These are phyloP conservation scores for Spatula clypeata DNA, from an alignment of 2,797 vertebrate species.

Conservation along the genomic window DNA sequence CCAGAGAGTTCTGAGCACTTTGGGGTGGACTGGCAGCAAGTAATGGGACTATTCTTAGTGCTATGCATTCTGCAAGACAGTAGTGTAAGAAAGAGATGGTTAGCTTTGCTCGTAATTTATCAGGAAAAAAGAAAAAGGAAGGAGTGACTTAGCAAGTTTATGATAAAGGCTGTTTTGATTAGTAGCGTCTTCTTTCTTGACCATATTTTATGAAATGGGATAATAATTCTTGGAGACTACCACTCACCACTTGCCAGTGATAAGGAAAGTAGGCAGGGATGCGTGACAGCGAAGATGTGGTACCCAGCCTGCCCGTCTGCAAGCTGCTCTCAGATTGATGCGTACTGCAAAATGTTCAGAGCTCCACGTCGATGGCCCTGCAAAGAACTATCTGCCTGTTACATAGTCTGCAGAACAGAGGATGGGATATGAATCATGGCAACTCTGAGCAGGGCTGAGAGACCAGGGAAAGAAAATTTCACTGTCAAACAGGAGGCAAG, in stretches of 20 bases:
- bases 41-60: neutral
- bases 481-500: conserved; percentile 46
- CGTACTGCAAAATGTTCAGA: neutral
- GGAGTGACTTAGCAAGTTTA: neutral
- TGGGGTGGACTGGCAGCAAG: neutral
- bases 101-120: neutral
- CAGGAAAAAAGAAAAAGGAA: neutral
- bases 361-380: neutral
- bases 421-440: conserved; percentile 15
- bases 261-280: neutral
- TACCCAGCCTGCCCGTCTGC: neutral
- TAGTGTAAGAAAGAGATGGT: neutral
- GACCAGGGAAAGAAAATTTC: conserved; percentile 1
- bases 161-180: neutral
- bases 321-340: neutral
- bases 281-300: neutral
- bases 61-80: neutral
- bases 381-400: neutral
- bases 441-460: neutral
- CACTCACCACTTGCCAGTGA: neutral
- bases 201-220: neutral
- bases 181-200: neutral
- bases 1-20: neutral
- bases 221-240: neutral
- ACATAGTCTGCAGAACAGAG: neutral